phyloP scores from a whole-genome alignment of 2,797 vertebrate species.

The Trichosurus vulpecula region DNA sequence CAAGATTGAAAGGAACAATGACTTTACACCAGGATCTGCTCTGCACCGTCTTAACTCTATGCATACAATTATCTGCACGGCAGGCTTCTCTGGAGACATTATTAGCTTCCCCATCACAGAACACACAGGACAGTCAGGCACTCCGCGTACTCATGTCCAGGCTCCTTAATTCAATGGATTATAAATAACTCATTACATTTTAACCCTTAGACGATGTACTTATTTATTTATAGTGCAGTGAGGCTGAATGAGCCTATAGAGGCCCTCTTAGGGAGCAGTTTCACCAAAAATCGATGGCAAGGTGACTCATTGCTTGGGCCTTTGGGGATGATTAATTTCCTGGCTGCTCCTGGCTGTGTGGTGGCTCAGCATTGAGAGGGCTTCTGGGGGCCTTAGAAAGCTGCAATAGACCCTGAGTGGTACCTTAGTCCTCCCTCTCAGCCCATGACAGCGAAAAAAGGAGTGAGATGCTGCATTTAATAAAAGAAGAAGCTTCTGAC shows the following conservation, averaged over 20 bases:
- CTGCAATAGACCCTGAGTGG: neutral
- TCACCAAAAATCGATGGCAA: neutral
- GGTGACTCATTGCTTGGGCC: neutral
- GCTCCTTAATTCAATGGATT: conserved; percentile 46
- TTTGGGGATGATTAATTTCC: neutral
- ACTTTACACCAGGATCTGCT: conserved; percentile 3
- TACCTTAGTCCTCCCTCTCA: neutral
- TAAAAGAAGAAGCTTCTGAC: neutral
- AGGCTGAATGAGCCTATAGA: neutral
- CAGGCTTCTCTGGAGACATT: conserved; percentile 63
- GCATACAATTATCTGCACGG: conserved; percentile 51
- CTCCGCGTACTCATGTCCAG: conserved; percentile 21
- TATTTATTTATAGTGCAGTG: neutral
- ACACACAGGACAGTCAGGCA: conserved; percentile 46
- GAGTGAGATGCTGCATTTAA: neutral
- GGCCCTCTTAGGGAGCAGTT: neutral
- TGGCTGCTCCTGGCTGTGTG: neutral
- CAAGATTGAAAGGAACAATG: conserved; percentile 55
- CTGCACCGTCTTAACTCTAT: conserved; percentile 49
- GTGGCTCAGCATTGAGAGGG: neutral
- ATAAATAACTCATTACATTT: conserved; percentile 29
- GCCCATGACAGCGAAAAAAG: neutral
- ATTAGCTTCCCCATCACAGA: conserved; percentile 58
- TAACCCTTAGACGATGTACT: neutral
- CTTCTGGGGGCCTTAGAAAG: neutral